Percentiles rank a stretch among this genome's conserved stretches.
phyloP scores from a whole-genome alignment of 2,797 vertebrate genomes.

The Capromys pilorides region DNA sequence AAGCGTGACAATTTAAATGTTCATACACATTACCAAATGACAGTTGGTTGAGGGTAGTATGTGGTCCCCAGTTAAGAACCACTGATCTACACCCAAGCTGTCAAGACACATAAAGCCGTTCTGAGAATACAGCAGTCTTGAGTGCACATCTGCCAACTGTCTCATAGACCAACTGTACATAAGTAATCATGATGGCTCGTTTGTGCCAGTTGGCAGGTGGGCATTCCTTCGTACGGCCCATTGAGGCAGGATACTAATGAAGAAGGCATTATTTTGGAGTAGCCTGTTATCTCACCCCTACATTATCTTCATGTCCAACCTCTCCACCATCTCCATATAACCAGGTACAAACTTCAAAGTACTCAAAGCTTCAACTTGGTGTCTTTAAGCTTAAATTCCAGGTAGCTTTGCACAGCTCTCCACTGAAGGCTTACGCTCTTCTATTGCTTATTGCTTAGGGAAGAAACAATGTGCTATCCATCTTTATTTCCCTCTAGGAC shows the following conservation, averaged over 20 bases:
- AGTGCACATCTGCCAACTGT: too few species aligned
- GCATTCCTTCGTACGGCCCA: neutral
- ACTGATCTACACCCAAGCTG: neutral
- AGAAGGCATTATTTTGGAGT: neutral
- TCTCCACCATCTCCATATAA: neutral
- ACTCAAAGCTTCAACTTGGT: neutral
- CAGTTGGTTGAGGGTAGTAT: neutral
- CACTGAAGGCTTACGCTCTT: neutral
- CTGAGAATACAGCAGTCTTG: neutral
- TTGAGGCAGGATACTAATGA: neutral
- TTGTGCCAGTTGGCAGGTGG: neutral
- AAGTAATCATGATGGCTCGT: neutral
- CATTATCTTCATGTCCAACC: neutral
- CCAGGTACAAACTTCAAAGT: neutral
- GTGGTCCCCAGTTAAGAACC: neutral
- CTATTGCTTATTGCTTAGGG: neutral
- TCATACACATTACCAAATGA: neutral
- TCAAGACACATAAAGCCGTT: neutral
- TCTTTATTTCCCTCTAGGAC: constrained; percentile 51
- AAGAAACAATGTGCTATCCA: neutral
- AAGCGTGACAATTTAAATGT: neutral
- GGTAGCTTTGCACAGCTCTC: neutral
- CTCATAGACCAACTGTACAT: neutral
- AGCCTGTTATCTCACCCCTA: neutral
- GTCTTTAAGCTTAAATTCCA: neutral